phyloP scores from a whole-genome alignment of 2,888 invertebrate genomes.

The Cheilosia soror region DNA sequence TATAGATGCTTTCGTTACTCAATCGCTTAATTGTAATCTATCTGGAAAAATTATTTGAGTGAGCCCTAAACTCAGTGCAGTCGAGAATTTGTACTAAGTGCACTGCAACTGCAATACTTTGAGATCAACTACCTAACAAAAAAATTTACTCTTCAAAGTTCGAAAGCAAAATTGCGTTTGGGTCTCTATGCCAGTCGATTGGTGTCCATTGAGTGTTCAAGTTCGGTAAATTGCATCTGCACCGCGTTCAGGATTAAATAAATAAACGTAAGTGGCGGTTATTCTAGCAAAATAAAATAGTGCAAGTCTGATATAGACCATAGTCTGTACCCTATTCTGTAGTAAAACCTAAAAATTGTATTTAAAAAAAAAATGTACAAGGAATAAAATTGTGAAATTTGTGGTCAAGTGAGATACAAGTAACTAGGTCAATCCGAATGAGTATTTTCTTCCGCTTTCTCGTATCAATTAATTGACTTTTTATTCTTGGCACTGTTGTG shows the following conservation, averaged over 20 bases:
- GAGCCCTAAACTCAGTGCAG: not conserved
- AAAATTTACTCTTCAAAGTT: constrained; percentile 2
- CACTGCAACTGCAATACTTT: not conserved
- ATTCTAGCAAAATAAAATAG: constrained; percentile 11
- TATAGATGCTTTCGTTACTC: not conserved
- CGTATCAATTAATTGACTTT: constrained; percentile 2
- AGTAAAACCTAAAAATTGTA: not conserved
- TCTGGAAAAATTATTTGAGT: not conserved
- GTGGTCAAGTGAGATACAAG: constrained; percentile 18
- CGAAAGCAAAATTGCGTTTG: not conserved
- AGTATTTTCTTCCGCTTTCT: not conserved
- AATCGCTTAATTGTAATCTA: not conserved
- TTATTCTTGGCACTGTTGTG: constrained; percentile 3
- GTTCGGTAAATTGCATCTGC: constrained; percentile 22
- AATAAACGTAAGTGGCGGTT: constrained; percentile 26
- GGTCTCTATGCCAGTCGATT: constrained; percentile 41
- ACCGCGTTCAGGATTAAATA: constrained; percentile 2
- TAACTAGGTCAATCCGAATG: constrained; percentile 33
- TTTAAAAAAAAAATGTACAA: not conserved
- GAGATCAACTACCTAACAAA: not conserved
- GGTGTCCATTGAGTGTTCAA: constrained; percentile 44
- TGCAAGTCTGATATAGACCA: not conserved
- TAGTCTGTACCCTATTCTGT: not conserved
- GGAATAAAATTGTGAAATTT: not conserved
- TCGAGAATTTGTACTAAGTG: too few relatives aligned